These are phyloP conservation scores for Hanleya hanleyi DNA, from an alignment of 2,888 invertebrate species.

Conservation along the genomic window DNA sequence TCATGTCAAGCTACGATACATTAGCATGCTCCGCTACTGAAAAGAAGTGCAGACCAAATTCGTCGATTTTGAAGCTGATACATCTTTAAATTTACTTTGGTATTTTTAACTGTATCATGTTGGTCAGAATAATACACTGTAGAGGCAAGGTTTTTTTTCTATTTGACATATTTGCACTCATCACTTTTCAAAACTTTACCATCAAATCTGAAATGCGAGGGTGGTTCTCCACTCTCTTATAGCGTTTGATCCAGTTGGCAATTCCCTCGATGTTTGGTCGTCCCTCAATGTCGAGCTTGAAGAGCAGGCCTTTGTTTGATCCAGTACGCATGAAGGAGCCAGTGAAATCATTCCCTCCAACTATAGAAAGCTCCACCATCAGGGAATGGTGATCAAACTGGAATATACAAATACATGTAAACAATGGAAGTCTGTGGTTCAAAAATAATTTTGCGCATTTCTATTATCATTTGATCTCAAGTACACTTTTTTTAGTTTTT, in stretches of 20 bases:
- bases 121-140: too few relatives aligned
- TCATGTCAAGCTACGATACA: too few relatives aligned
- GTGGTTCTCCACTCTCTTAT: conserved; percentile 56
- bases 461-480: too few relatives aligned
- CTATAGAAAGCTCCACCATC: conserved; percentile 63
- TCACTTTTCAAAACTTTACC: conserved; percentile 52
- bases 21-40: too few relatives aligned
- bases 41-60: too few relatives aligned
- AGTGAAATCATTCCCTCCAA: conserved; percentile 70
- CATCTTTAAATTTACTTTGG: too few relatives aligned
- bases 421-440: conserved; percentile 10
- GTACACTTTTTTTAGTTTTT: too few relatives aligned
- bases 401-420: neutral
- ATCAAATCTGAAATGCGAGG: too few relatives aligned
- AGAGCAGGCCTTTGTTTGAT: conserved; percentile 10
- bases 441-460: too few relatives aligned
- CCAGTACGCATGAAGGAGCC: conserved; percentile 44
- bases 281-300: conserved; percentile 49
- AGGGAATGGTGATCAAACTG: conserved; percentile 48
- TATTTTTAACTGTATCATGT: too few relatives aligned
- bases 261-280: conserved; percentile 41
- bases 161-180: conserved; percentile 29
- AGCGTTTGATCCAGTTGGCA: conserved; percentile 56
- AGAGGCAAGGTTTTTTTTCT: neutral
- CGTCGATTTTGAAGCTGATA: too few relatives aligned